phyloP scores from a whole-genome alignment of 2,888 invertebrate species.

The Drosophila lacicola region DNA sequence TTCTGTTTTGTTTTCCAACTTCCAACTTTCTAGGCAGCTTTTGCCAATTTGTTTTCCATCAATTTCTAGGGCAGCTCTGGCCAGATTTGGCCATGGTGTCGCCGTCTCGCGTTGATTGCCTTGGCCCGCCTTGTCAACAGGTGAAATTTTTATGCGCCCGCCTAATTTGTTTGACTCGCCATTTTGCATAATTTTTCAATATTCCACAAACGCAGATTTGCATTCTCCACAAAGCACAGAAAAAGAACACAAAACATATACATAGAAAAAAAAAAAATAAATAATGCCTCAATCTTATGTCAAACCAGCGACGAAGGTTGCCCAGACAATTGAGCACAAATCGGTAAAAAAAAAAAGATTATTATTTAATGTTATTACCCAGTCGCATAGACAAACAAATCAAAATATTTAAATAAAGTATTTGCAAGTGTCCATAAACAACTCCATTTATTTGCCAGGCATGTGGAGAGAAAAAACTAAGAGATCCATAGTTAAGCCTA shows the following conservation, averaged over 20 bases:
- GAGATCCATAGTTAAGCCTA: slow-evolving; percentile 2
- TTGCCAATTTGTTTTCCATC: slow-evolving; percentile 21
- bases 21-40: slow-evolving; percentile 57
- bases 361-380: slow-evolving; percentile 60
- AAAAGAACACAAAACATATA: slow-evolving; percentile 5
- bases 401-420: slow-evolving; percentile 12
- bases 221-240: slow-evolving; percentile 40
- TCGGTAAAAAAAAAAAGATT: slow-evolving; percentile 16
- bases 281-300: slow-evolving; percentile 45
- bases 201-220: slow-evolving; percentile 57
- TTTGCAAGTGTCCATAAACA: slow-evolving; percentile 18
- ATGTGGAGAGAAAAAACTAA: background rate
- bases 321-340: slow-evolving; percentile 45
- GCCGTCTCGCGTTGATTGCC: slow-evolving; percentile 51
- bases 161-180: slow-evolving; percentile 55
- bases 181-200: slow-evolving; percentile 66
- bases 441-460: slow-evolving; percentile 17
- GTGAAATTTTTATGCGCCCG: slow-evolving; percentile 66
- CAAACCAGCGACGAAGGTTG: slow-evolving; percentile 55
- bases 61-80: slow-evolving; percentile 62
- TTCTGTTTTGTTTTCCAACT: slow-evolving; percentile 8
- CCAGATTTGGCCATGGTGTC: slow-evolving; percentile 50
- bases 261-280: slow-evolving; percentile 31
- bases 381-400: slow-evolving; percentile 36
- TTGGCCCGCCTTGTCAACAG: slow-evolving; percentile 66